A percentile compares a stretch with the other conserved stretches of the same genome.
phyloP scores from a whole-genome alignment of 2,797 vertebrate genomes.

The Mionectes olivaceus region DNA sequence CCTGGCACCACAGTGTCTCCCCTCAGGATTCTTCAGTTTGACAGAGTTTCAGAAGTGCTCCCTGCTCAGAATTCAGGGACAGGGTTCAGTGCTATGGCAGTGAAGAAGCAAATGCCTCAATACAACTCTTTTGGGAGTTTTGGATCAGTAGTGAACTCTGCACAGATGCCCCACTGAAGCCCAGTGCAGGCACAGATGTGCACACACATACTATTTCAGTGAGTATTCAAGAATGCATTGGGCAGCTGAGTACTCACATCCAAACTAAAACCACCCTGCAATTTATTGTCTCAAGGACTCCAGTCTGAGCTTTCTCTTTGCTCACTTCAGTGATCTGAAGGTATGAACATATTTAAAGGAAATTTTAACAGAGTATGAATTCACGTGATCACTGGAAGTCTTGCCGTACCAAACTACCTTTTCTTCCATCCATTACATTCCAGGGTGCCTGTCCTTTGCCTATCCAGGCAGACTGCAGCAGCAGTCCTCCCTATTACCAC shows the following conservation, averaged over 20 bases:
- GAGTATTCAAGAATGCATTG: not conserved
- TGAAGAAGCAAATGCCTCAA: not conserved
- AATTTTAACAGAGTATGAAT: not conserved
- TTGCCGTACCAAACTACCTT: rapidly evolving
- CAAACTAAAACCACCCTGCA: not conserved
- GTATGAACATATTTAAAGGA: not conserved
- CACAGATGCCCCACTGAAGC: not conserved
- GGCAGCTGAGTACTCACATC: not conserved
- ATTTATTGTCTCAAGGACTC: not conserved
- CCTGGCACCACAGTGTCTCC: not conserved
- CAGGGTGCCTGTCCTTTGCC: not conserved
- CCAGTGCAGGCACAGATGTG: not conserved
- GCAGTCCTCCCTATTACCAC: not conserved
- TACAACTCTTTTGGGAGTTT: not conserved
- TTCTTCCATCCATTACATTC: not conserved
- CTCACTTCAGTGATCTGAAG: not conserved
- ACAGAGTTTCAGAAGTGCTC: not conserved
- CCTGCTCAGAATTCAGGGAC: not conserved
- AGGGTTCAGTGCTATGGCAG: not conserved
- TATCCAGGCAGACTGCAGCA: not conserved
- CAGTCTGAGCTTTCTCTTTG: not conserved
- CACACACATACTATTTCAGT: not conserved
- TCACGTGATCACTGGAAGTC: not conserved
- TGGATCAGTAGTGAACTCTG: not conserved
- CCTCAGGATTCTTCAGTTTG: not conserved